Evolutionary conservation across 1,140 invertebrate genomes (phyloP), one percentile per base, ranked within the genome.

Genomic region (Brachionus angularis): DNA sequence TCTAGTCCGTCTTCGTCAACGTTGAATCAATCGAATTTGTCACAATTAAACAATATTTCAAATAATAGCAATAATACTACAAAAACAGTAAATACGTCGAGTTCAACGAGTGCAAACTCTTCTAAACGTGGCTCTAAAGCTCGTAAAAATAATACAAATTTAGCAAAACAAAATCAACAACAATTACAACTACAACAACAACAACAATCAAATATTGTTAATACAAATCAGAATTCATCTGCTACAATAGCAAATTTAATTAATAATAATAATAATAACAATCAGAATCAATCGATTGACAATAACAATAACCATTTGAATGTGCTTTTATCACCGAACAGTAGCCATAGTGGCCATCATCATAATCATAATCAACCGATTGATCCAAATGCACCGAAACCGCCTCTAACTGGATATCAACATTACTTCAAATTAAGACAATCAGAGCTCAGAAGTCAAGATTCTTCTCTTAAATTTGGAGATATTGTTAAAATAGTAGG

Each of bases 401-500:
- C 61, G 1, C 61, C 61, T 14, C 39, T 67, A 14, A 67, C 61
- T 18, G 61, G 61, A 10, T 67, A 67, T 29, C 61, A 67, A 33
- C 61, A 67, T 33, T 67, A 3, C 21, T 67, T 67, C 39, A 67
- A 67, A 33, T 14, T 16, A 5, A 21, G 61, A 27, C 61, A 67
- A 33, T 67, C 42, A 29, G 61, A 67, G 29, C 29, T 67, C 18
- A n/a, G 61, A 16, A 67, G 39, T 29, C 25, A 67, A 44, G 61
- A 67, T 39, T 14, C 61, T 14, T 67, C 61, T 23, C 61, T 67
- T 44, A 67, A 67, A 44, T 67, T 67, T 29, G 39, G 27, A 16
- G 61, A 67, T 23, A 67, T 67, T 31, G 61, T 67, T 33, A 67
- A 67, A 49, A 67, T 33, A 4, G 61, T 67, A n/a, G 61, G 61